Conservation (phyloP, 2,113 vertebrate genomes). For the Tragelaphus strepsiceros region DNA sequence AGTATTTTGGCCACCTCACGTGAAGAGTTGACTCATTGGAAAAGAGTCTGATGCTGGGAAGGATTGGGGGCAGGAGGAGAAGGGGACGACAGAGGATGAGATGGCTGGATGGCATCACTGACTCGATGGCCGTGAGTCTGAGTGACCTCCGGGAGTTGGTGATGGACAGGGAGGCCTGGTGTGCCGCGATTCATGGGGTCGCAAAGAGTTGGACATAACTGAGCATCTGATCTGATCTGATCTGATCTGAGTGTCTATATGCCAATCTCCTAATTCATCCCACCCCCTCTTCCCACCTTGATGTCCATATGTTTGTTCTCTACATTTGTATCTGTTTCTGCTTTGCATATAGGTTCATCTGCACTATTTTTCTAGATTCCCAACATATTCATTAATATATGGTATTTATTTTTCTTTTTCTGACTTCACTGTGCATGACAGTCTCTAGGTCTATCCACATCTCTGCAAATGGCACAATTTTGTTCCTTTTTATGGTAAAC, state of each 20-base stretch:
- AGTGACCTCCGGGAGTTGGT: rapidly evolving
- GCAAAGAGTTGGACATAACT: background rate
- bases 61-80: background rate
- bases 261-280: background rate
- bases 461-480: background rate
- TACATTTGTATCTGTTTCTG: background rate
- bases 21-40: background rate
- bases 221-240: background rate
- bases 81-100: background rate
- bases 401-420: background rate
- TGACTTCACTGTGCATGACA: background rate
- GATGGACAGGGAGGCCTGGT: background rate
- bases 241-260: background rate
- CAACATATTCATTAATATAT: background rate
- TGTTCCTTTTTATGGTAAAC: background rate
- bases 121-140: background rate
- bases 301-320: background rate
- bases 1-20: background rate
- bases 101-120: background rate
- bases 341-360: background rate
- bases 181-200: background rate
- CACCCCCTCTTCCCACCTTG: background rate
- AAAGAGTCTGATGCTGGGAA: background rate
- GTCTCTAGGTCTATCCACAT: background rate
- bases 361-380: background rate